A percentile compares a stretch with the other conserved stretches of the same genome.
phyloP scores from a whole-genome alignment of 2,797 vertebrate genomes.

The Tarsius wallacei region DNA sequence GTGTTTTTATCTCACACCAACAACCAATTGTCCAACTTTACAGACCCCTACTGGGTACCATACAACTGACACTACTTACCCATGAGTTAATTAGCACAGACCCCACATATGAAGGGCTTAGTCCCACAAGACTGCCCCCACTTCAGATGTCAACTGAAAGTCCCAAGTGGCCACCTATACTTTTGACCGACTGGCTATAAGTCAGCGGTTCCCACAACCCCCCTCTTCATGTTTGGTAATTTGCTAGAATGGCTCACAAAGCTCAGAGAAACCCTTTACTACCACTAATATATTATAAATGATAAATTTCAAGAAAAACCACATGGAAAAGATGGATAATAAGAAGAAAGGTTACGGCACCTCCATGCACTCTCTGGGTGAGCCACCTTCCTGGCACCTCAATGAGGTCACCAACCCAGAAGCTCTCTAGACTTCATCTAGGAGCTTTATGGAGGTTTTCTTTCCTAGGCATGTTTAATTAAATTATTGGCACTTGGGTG shows the following conservation, averaged over 20 bases:
- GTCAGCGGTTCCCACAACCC: not conserved
- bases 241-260: too few species aligned
- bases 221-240: not conserved
- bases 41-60: not conserved
- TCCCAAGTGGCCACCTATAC: too few species aligned
- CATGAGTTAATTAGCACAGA: not conserved
- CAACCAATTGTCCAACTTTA: not conserved
- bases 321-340: not conserved
- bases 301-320: not conserved
- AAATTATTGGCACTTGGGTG: not conserved
- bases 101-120: not conserved
- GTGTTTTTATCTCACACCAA: not conserved
- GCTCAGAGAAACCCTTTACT: not conserved
- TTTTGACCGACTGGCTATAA: not conserved
- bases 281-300: not conserved
- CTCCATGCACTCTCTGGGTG: not conserved
- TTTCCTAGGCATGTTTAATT: not conserved
- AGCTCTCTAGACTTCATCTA: not conserved
- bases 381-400: not conserved
- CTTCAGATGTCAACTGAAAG: not conserved
- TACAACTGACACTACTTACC: not conserved
- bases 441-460: too few species aligned
- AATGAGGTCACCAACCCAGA: rapidly evolving
- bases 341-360: not conserved
- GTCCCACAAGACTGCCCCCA: not conserved